Evolutionary conservation across 2,888 invertebrate species (phyloP).

Genomic region (Athripsodes cinereus): DNA sequence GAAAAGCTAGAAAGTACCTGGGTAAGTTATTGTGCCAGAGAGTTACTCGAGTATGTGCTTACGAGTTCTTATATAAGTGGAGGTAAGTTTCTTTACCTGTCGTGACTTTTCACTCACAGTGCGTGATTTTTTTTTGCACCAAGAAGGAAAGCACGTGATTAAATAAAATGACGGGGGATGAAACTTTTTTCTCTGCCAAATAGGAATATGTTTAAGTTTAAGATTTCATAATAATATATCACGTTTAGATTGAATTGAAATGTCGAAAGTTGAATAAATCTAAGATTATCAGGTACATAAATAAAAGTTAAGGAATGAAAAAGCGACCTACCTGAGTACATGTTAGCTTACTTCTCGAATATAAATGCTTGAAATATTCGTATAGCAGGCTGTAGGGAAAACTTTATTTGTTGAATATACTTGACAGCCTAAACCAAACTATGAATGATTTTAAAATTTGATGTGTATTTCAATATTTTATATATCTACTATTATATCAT

Average conservation of each 20-base stretch:
- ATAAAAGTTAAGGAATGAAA: neutral
- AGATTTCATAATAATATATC: neutral
- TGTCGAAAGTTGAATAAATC: neutral
- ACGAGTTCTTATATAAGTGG: neutral
- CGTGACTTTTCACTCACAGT: conserved; percentile 6
- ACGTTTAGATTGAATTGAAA: neutral
- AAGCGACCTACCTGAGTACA: too few relatives aligned
- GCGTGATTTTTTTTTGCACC: conserved; percentile 6
- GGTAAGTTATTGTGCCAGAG: neutral
- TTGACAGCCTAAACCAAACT: too few relatives aligned
- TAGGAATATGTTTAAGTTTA: neutral
- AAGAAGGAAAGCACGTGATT: conserved; percentile 1
- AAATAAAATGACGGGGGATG: conserved; percentile 1
- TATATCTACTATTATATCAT: too few relatives aligned
- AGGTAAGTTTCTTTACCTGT: conserved; percentile 4
- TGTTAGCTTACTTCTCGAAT: too few relatives aligned
- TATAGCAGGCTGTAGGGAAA: too few relatives aligned
- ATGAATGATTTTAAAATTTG: too few relatives aligned
- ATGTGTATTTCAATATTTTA: too few relatives aligned
- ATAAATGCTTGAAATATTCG: too few relatives aligned
- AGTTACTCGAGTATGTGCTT: neutral
- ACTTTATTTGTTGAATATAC: too few relatives aligned
- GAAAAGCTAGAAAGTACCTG: neutral
- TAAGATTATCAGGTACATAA: neutral
- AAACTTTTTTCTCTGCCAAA: neutral